Percentiles rank a stretch among this genome's conserved stretches.
phyloP scores from a whole-genome alignment of 1,140 invertebrate species.

The Heliothis subflexa region DNA sequence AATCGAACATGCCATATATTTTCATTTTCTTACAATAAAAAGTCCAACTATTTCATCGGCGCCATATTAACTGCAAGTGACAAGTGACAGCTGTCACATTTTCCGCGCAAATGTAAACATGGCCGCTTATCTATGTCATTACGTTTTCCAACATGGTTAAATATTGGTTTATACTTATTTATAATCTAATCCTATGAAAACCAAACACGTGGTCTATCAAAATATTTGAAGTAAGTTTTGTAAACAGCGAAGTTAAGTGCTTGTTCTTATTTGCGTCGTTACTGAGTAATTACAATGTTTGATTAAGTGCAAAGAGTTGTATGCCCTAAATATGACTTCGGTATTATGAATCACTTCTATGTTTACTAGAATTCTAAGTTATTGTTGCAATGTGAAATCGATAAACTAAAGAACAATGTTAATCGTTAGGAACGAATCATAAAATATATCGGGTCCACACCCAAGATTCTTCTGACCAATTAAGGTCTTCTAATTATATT shows the following conservation, averaged over 20 bases:
- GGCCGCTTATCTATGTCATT: constrained; percentile 58
- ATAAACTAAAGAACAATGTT: too few relatives aligned
- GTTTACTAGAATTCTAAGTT: too few relatives aligned
- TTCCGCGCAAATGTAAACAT: constrained; percentile 62
- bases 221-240: constrained; percentile 6
- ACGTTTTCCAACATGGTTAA: constrained; percentile 38
- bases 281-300: not conserved
- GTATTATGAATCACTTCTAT: too few relatives aligned
- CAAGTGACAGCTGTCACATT: constrained; percentile 71
- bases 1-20: too few relatives aligned
- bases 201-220: constrained; percentile 8
- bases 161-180: constrained; percentile 44
- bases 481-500: constrained; percentile 1
- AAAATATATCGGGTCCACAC: too few relatives aligned
- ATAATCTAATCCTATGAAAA: constrained; percentile 16
- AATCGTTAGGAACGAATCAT: too few relatives aligned
- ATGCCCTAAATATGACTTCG: not conserved
- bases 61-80: constrained; percentile 59
- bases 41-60: constrained; percentile 33
- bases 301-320: not conserved
- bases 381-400: too few relatives aligned
- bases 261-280: not conserved
- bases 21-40: not conserved
- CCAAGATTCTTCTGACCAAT: not conserved
- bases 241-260: not conserved